Evolutionary conservation across 2,888 invertebrate species (phyloP), one percentile per base, ranked within the genome.

Genomic region (Phania funesta): DNA sequence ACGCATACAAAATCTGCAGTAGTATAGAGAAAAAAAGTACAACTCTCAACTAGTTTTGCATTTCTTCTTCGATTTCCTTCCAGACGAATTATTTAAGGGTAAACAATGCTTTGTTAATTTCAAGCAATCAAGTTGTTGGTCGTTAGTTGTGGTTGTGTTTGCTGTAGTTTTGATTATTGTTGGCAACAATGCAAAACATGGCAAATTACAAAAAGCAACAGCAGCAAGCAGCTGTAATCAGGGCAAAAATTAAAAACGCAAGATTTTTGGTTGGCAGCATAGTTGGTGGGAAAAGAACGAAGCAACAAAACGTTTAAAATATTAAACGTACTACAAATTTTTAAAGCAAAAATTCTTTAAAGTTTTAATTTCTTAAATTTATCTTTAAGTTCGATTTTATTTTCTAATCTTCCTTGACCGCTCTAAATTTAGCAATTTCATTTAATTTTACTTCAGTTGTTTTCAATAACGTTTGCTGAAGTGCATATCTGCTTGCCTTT

Each of bases 91-190:
- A 32, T 35, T 62, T 41, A 5, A 48, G 64, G 29, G 11, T 38
- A 78, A 71, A 78, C 71, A 78, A 78, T 71, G 71, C 29, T 46
- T 50, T 71, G 71, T 71, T 78, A 65, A 78, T 71, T 78, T 78
- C 60, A 0, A 46, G 50, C 64, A 78, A 78, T 78, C 78, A 71
- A 58, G 41, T 48, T 6, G 48, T 48, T 48, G 70, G 62, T 70
- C 2, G 62, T 48, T 41, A 24, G 38, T 60, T 48, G 58, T 41
- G 48, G 11, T 2, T 46, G 26, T 32, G 16, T 29, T 46, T 20
- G 29, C 29, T 50, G 18, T 8, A 13, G n/a, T 26, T 13, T 13
- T 32, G 35, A 41, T 68, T 68, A 8, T 60, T 35, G 24, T 46
- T 46, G 44, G 54, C 41, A 70, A 26, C 52, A 77, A 62, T 68